A percentile compares a stretch with the other conserved stretches of the same genome.
Conservation (phyloP, 2,888 invertebrate genomes). For the Ochropleura leucogaster region DNA sequence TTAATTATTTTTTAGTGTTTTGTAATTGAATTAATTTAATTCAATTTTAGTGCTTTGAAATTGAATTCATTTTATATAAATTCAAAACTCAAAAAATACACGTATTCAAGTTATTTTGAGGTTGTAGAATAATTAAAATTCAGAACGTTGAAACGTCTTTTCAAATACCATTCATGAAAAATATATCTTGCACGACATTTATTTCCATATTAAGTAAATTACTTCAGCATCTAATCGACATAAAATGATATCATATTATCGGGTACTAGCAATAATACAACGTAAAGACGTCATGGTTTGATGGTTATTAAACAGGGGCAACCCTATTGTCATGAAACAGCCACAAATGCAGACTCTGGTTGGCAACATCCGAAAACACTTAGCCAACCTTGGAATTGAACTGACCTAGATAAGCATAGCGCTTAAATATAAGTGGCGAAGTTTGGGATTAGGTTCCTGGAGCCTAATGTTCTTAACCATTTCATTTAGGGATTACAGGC, state of each 20-base stretch:
- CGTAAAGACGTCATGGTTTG: not conserved
- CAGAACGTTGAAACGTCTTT: no score
- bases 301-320: not conserved
- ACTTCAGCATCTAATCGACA: not conserved
- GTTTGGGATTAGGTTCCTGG: not conserved
- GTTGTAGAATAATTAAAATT: not conserved
- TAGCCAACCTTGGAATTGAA: not conserved
- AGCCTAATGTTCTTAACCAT: not conserved
- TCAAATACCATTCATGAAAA: not conserved
- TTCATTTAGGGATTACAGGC: not conserved
- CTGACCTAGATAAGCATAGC: not conserved
- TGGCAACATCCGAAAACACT: not conserved
- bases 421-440: not conserved
- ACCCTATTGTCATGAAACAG: not conserved
- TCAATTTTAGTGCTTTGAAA: no score
- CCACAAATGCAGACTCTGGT: no score
- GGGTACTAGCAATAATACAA: not conserved
- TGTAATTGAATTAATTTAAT: no score
- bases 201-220: not conserved
- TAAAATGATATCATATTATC: not conserved
- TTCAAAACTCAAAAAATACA: no score
- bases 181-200: not conserved
- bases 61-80: no score
- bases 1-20: no score
- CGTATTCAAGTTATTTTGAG: not conserved